Conservation (phyloP, 2,888 invertebrate species). For the Tupiocoris notatus region DNA sequence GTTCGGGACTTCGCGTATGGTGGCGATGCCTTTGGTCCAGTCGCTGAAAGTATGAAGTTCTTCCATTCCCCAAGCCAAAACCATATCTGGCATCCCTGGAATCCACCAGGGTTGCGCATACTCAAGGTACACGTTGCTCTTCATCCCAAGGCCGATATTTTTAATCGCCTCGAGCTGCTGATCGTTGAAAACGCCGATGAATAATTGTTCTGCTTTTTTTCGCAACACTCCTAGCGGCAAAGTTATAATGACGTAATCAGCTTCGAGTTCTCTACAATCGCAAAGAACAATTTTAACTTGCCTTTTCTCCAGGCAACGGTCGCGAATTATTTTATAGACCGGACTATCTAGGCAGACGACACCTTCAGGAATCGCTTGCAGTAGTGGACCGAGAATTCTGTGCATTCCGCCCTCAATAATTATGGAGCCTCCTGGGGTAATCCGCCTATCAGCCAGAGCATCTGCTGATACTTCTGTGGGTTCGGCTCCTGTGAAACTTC, state of each 20-base stretch:
- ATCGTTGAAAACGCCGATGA: constrained; percentile 68
- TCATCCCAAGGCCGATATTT: constrained; percentile 29
- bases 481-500: constrained; percentile 28
- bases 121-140: constrained; percentile 39
- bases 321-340: constrained; percentile 56
- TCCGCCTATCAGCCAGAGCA: constrained; percentile 60
- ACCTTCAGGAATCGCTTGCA: constrained; percentile 64
- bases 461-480: constrained; percentile 53
- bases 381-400: constrained; percentile 65
- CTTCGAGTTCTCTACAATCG: constrained; percentile 67
- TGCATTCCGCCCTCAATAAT: constrained; percentile 66
- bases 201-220: constrained; percentile 68
- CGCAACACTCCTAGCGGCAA: constrained; percentile 76
- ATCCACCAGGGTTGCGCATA: constrained; percentile 41
- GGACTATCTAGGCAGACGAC: constrained; percentile 63
- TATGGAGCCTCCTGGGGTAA: constrained; percentile 66
- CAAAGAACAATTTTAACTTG: constrained; percentile 67
- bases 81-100: constrained; percentile 26
- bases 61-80: constrained; percentile 38
- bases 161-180: constrained; percentile 68
- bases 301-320: neutral
- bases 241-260: constrained; percentile 75
- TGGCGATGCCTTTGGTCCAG: constrained; percentile 40
- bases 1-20: constrained; percentile 32
- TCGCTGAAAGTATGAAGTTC: constrained; percentile 29